These are phyloP conservation scores for Plodia interpunctella DNA, from an alignment of 1,140 invertebrate species.

Conservation along the genomic window DNA sequence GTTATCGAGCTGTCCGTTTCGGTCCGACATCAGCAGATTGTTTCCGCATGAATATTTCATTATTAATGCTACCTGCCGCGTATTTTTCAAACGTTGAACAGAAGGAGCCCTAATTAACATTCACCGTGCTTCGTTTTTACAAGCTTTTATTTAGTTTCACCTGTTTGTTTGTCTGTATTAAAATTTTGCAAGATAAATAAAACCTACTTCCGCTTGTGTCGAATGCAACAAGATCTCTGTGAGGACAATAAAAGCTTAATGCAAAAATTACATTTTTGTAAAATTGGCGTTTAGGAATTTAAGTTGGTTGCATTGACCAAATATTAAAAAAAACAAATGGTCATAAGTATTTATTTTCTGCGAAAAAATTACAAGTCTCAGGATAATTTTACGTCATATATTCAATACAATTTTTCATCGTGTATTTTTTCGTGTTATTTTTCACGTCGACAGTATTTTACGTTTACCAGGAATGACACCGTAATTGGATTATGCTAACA, in stretches of 20 bases:
- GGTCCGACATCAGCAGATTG: slow-evolving; percentile 38
- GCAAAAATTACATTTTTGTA: no score
- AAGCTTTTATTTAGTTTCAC: no score
- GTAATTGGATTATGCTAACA: background rate
- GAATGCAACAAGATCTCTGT: no score
- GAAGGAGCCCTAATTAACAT: background rate
- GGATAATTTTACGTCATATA: no score
- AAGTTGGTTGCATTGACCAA: background rate
- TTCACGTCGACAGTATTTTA: background rate
- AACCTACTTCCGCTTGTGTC: no score
- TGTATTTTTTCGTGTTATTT: background rate
- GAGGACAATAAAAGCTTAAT: no score
- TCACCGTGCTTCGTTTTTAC: background rate
- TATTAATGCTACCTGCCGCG: slow-evolving; percentile 29
- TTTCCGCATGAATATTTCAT: slow-evolving; percentile 51
- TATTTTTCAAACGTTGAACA: slow-evolving; percentile 3
- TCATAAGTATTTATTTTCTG: no score
- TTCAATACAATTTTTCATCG: background rate
- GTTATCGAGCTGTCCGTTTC: slow-evolving; percentile 19
- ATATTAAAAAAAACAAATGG: no score
- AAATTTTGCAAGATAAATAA: no score
- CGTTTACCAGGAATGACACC: background rate
- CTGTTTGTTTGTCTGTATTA: no score
- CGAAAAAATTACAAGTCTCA: no score
- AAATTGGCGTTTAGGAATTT: background rate